Conservation (phyloP, 2,797 vertebrate species). For the Orientallactaga sibirica region DNA sequence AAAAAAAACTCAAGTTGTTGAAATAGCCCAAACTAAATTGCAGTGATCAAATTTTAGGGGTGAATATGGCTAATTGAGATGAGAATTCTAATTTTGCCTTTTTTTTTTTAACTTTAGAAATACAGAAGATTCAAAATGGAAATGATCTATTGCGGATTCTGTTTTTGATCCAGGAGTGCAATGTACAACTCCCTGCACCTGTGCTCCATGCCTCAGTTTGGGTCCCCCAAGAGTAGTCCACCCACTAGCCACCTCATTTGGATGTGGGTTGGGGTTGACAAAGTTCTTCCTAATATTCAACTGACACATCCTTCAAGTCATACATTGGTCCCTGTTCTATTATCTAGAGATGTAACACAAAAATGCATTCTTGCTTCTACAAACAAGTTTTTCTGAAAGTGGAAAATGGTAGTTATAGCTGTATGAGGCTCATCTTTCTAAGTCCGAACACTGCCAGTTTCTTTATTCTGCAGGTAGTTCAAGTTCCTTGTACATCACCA, state of each 20-base stretch:
- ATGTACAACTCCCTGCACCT: not conserved
- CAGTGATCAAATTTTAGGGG: not conserved
- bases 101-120: not conserved
- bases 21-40: not conserved
- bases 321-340: not conserved
- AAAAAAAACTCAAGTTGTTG: not conserved
- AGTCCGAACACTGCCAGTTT: not conserved
- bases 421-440: not conserved
- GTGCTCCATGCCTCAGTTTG: not conserved
- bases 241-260: not conserved
- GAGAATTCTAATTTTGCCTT: not conserved
- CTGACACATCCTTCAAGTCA: not conserved
- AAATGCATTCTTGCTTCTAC: not conserved
- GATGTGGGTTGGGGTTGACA: not conserved
- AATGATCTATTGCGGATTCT: not conserved
- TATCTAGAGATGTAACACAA: not conserved
- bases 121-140: not conserved
- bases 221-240: too few relatives aligned
- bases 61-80: not conserved
- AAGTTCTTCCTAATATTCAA: not conserved
- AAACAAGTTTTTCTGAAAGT: not conserved
- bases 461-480: not conserved
- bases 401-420: not conserved
- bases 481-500: not conserved
- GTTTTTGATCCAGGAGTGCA: not conserved